phyloP scores from a whole-genome alignment of 2,888 invertebrate species.

The Deilephila elpenor region DNA sequence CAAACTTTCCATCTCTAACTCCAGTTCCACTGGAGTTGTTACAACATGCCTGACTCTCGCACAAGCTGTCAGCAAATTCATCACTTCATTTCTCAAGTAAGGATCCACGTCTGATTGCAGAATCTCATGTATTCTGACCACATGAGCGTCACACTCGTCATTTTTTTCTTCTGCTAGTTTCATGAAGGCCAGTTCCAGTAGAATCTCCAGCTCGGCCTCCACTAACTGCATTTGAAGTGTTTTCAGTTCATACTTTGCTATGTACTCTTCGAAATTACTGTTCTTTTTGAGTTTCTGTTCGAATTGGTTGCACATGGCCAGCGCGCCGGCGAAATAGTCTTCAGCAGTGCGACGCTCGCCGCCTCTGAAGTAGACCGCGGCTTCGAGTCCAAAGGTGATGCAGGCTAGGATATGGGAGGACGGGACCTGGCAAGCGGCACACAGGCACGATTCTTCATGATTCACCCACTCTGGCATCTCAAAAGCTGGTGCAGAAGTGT shows the following conservation, averaged over 20 bases:
- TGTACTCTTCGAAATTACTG: slow-evolving; percentile 47
- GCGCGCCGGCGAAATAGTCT: slow-evolving; percentile 66
- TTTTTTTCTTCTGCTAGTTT: slow-evolving; percentile 56
- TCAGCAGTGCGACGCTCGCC: slow-evolving; percentile 63
- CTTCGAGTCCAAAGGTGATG: slow-evolving; percentile 56
- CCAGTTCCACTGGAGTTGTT: slow-evolving; percentile 47
- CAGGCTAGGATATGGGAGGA: slow-evolving; percentile 51
- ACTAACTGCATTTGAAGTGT: slow-evolving; percentile 47
- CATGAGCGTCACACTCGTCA: slow-evolving; percentile 56
- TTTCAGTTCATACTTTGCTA: slow-evolving; percentile 51
- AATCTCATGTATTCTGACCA: slow-evolving; percentile 64
- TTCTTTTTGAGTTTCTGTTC: slow-evolving; percentile 50
- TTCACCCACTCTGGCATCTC: slow-evolving; percentile 57
- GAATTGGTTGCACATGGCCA: slow-evolving; percentile 48
- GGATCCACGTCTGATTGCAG: slow-evolving; percentile 43
- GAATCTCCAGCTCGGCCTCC: slow-evolving; percentile 51
- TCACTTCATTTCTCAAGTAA: slow-evolving; percentile 60
- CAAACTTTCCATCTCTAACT: slow-evolving; percentile 56
- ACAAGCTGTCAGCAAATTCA: slow-evolving; percentile 63
- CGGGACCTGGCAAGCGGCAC: slow-evolving; percentile 61
- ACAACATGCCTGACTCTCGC: slow-evolving; percentile 51
- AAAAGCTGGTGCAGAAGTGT: slow-evolving; percentile 53
- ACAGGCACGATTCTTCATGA: slow-evolving; percentile 56
- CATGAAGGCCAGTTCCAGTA: slow-evolving; percentile 65
- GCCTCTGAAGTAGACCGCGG: slow-evolving; percentile 61